phyloP scores from a whole-genome alignment of 2,113 vertebrate genomes.

The cattle (Bos taurus) region DNA sequence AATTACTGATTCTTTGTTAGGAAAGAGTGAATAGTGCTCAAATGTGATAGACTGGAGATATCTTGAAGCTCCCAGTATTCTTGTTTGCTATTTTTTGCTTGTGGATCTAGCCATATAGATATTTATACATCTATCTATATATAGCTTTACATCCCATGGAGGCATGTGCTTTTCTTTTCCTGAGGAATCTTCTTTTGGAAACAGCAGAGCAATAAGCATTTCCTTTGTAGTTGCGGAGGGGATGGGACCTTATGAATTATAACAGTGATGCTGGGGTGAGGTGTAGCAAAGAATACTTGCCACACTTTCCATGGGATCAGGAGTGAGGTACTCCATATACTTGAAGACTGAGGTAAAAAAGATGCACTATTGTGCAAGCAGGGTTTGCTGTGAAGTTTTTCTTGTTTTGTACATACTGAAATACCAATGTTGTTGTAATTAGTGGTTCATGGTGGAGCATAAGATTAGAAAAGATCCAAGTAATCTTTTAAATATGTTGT shows the following conservation, averaged over 20 bases:
- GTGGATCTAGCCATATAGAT: neutral
- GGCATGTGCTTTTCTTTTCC: slow-evolving; percentile 19
- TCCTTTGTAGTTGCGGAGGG: neutral
- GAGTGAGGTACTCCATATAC: neutral
- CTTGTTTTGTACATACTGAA: neutral
- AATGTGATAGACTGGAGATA: neutral
- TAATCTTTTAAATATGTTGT: neutral
- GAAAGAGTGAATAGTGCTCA: neutral
- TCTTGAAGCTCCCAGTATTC: neutral
- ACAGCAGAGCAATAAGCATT: neutral
- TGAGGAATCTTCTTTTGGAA: slow-evolving; percentile 18
- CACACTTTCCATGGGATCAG: neutral
- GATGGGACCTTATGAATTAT: neutral
- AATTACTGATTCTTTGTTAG: neutral
- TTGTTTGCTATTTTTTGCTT: neutral
- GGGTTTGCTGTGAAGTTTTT: neutral
- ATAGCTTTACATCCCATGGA: neutral
- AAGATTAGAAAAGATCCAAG: neutral
- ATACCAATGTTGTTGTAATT: neutral
- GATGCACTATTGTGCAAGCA: neutral
- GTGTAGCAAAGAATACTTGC: neutral
- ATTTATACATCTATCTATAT: neutral
- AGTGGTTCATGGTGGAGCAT: neutral
- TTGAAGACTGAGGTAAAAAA: neutral
- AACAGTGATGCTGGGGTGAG: neutral